Evolutionary conservation across 1,140 invertebrate genomes (phyloP), one percentile per base, ranked within the genome.

Genomic region (Bombus turneri): DNA sequence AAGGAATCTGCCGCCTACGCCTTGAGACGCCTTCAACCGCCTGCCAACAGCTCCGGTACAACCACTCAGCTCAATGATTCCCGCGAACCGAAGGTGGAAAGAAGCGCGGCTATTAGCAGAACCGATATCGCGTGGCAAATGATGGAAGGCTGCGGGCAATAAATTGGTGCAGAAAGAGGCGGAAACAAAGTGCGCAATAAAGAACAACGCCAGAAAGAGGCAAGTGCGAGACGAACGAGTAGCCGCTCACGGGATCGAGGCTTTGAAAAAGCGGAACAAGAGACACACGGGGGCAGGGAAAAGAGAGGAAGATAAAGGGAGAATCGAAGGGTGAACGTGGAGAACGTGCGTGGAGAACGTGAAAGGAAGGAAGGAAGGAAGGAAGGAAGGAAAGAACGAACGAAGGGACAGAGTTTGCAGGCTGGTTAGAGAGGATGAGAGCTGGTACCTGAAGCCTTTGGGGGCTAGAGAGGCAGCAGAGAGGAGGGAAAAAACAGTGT

Each of bases 141-240:
- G 59, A 57, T 9, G 22, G 34, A 28, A 64, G 9, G n/a, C 39
- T 28, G 18, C 2, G 12, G 39, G n/a, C 53, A 10, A 73, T n/a
- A 13, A 8, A 57, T 5, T 1, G 3, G 12, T 3, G 1, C 3
- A 22, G 5, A 31, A 41, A 57, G 25, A 80, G 37, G 57, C n/a
- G 8, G 18, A 18, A 73, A 59, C 79, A 37, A 68, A 76, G 25
- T 8, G 31, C 3, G 34, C 53, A n/a, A 15, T 39, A 78, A 47
- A 78, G 53, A 22, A 37, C 59, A 39, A 47, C 25, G 47, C 39
- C 31, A 79, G 34, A 72, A 79, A 71, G 39, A 31, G 68, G 37
- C 75, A 79, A 62, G 66, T 53, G 69, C 83, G 41, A 82, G 81
- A 79, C 77, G 69, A 78, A 64, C 25, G 39, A 82, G 80, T 64